Base-by-base conservation (phyloP, 2,113 vertebrate species). In the Chaenocephalus aceratus region DNA sequence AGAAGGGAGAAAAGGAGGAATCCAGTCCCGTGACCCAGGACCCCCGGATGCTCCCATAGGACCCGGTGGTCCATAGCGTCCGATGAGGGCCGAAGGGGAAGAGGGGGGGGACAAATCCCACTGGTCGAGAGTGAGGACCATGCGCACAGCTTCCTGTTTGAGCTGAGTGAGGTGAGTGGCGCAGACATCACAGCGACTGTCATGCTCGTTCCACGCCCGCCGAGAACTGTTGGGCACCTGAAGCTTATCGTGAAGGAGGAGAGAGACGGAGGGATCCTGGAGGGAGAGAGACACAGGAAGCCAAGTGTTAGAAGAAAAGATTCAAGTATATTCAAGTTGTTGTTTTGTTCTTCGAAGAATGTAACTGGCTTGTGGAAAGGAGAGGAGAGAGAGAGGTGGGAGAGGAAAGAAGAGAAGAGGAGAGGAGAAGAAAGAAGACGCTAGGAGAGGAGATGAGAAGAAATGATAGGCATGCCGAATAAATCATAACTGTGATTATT, bases 91-190 rank as follows among this genome's bases (percentile, higher is more conserved):
- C 88, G 58, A 96, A 0, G 98, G 97, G 0, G 97, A 99, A 18
- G 98, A 98, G 45, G 96, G 92, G 1, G 97, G 98, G 0, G 97
- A 97, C 62, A 94, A 67, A 71, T 98, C 97, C 0, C 94, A 96
- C 56, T 95, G 97, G 86, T 98, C 97, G 0, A 97, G 94, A 21
- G 96, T 95, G 75, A 99, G 94, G 84, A 99, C 97, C 96, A 98
- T 96, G 88, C 96, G 98, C 79, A 99, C 95, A 2, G 98, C 98
- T 91, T 99, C 98, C 94, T 99, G 98, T 92, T 99, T 99, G 79
- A 99, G 83, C 89, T 98, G 97, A 87, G 97, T 98, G 88, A 99
- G 94, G 91, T 98, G 97, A 0, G 98, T 98, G 80, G 96, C 94
- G 41, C 98, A 99, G 52, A 98, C 95, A 1, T 99, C 97, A 68